Evolutionary conservation across 1,140 invertebrate genomes (phyloP), one percentile per base, ranked within the genome.

Genomic region (Homalodisca vitripennis): DNA sequence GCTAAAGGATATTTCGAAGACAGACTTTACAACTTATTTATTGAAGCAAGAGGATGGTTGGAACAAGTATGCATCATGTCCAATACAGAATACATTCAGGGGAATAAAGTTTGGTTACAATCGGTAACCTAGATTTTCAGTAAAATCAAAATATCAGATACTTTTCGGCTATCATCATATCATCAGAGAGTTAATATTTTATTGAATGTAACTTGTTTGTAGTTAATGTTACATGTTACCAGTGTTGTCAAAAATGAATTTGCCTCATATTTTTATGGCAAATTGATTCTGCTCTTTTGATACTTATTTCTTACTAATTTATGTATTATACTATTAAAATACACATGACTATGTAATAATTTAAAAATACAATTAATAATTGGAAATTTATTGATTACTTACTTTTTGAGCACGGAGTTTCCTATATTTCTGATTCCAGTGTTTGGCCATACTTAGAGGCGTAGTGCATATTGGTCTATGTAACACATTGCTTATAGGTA

Each of bases 381-480:
- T 2, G 1, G 14, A 31, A 68, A 12, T 62, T 6, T 34, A 67
- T 1, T 46, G 17, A 47, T 48, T 46, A 46, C 31, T 55, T 69
- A 73, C 72, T 62, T 75, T 75, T 34, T 67, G 34, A 17, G 60
- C 26, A 17, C 74, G 51, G 12, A 75, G 66, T 64, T 71, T 72
- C 55, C 68, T 74, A 34, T 55, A 75, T 60, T 74, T 74, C 1
- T 69, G 73, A 67, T 74, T 69, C 65, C 67, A 73, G 65, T 75
- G 74, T 68, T 73, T 75, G n/a, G 20, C 20, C 1, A 31, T 46
- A 20, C 27, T 51, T 51, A 10, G 2, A 10, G 48, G 22, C 17
- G 48, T 51, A 10, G 48, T 51, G 22, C 6, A 51, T 10, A 51
- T 51, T 20, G 48, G 22, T 51, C 3, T 10, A 10, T 51, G 17